Evolutionary conservation across 2,888 invertebrate genomes (phyloP).

Genomic region (Pyrrhosoma nymphula): DNA sequence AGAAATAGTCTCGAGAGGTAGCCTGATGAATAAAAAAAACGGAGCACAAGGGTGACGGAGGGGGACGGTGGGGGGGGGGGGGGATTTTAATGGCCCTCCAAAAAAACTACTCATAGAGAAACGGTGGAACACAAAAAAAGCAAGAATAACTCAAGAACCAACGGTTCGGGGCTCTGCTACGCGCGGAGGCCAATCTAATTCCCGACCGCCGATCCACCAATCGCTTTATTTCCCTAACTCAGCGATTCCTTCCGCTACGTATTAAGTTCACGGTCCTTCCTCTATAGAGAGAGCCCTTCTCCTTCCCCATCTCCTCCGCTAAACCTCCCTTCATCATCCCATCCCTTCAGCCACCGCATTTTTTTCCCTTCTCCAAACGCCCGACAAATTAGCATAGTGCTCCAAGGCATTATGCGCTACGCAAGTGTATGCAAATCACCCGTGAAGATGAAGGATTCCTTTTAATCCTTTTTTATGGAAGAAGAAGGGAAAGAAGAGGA

Average conservation of each 20-base stretch:
- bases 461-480: conserved; percentile 33
- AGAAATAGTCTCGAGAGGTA: background rate
- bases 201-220: background rate
- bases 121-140: background rate
- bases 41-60: background rate
- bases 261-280: background rate
- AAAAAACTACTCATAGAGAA: background rate
- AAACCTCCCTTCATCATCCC: background rate
- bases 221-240: conserved; percentile 33
- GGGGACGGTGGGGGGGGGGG: background rate
- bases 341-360: background rate
- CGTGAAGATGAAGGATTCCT: conserved; percentile 23
- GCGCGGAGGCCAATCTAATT: conserved; percentile 1
- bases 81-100: background rate
- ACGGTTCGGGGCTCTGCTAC: background rate
- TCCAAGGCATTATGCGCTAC: conserved; percentile 32
- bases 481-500: too few species aligned
- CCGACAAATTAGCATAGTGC: conserved; percentile 48
- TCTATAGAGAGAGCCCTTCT: background rate
- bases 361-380: background rate
- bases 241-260: conserved; percentile 42
- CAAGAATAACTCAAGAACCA: background rate
- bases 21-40: background rate
- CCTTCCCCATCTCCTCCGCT: background rate
- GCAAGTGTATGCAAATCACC: conserved; percentile 63